A percentile compares a stretch with the other conserved stretches of the same genome.
phyloP scores from a whole-genome alignment of 2,888 invertebrate species.

The Himalopsyche tibetana region DNA sequence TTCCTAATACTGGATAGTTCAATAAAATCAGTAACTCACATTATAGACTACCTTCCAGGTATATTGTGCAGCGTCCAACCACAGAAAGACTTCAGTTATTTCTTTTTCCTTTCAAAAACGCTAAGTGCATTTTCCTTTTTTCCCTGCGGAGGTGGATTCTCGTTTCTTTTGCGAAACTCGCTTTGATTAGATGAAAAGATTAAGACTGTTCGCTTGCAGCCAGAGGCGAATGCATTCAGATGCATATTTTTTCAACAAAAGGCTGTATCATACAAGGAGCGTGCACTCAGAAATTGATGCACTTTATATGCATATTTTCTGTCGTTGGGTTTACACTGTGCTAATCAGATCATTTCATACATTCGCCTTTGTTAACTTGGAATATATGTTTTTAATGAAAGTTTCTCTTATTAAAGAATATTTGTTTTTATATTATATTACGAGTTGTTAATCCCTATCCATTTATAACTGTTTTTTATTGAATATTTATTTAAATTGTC shows the following conservation, averaged over 20 bases:
- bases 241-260: conserved; percentile 10
- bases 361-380: neutral
- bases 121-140: conserved; percentile 14
- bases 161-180: conserved; percentile 5
- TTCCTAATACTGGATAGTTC: neutral
- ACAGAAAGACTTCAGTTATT: neutral
- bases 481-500: too few relatives aligned
- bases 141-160: neutral
- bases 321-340: neutral
- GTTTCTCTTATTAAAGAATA: too few relatives aligned
- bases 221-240: neutral
- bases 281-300: neutral
- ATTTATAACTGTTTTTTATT: too few relatives aligned
- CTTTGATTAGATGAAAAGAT: conserved; percentile 26
- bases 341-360: neutral
- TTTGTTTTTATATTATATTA: too few relatives aligned
- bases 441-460: too few relatives aligned
- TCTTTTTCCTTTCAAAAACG: neutral
- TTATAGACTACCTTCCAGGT: neutral
- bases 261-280: neutral
- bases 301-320: neutral
- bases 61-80: neutral
- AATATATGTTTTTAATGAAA: neutral
- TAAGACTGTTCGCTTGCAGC: conserved; percentile 7
- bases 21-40: neutral